Evolutionary conservation across 2,113 vertebrate species (phyloP), one percentile per base, ranked within the genome.

Genomic region (Melanerpes aurifrons): DNA sequence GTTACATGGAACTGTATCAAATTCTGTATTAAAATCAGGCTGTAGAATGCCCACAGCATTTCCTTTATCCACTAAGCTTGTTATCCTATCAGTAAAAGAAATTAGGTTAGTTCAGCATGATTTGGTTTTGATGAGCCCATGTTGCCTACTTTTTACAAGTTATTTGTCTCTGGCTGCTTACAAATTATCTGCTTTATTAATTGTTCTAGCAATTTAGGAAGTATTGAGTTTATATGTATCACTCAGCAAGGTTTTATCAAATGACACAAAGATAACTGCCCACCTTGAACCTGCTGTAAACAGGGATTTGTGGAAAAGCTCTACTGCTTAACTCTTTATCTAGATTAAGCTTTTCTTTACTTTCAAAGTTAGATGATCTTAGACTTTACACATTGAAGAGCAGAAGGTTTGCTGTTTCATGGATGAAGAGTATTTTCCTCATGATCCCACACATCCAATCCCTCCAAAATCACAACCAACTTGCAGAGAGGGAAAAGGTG

Each of bases 41-140:
- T 1, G 1, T 57, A 56, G 35, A 87, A 80, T 80, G 77, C 92
- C 91, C 85, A 70, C 56, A 85, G 80, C 14, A 83, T 93, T 85
- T 93, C 62, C 50, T 94, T 94, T 95, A 89, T 89, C 69, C 83
- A 63, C 40, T 40, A 86, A 94, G 90, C 87, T 93, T 96, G 88
- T 97, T 95, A 95, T 87, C 83, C 56, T 93, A 84, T 84, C 80
- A 92, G 26, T 82, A 63, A 82, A 93, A 94, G 83, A 95, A 97
- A 96, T 96, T 4, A 91, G n/a, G 87, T 97, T 97, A 94, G 94
- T 96, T 97, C 94, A 94, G 86, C 93, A 96, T 90, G 80, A 95
- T 97, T 96, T 95, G 69, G 12, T 97, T 95, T 90, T 93, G 86
- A 97, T 95, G 93, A 95, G 87, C 50, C 86, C 72, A 17, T 87